Percentiles rank a stretch among this genome's conserved stretches.
Evolutionary conservation across 2,888 invertebrate species (phyloP).

Genomic region (Drosophila greeni): DNA sequence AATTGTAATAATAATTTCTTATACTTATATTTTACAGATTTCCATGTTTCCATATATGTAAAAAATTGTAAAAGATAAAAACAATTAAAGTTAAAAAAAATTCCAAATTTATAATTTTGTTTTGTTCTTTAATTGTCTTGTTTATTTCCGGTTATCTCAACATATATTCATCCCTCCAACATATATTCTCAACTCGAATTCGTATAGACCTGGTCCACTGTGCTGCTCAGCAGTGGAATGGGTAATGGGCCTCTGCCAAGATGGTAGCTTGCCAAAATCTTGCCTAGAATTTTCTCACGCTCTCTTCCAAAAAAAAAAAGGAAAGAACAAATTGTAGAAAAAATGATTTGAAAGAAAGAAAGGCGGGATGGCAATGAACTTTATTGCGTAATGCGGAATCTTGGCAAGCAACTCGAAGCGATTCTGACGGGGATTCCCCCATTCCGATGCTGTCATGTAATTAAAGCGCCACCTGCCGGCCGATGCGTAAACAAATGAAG

Average conservation of each 20-base stretch:
- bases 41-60: neutral
- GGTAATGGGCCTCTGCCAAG: conserved; percentile 66
- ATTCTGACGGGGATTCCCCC: conserved; percentile 58
- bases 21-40: neutral
- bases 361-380: conserved; percentile 64
- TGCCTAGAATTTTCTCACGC: conserved; percentile 61
- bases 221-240: conserved; percentile 36
- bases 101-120: neutral
- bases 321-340: conserved; percentile 28
- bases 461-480: conserved; percentile 68
- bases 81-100: no score
- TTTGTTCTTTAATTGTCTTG: neutral
- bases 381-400: conserved; percentile 68
- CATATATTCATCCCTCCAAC: neutral
- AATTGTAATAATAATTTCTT: neutral
- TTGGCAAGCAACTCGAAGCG: conserved; percentile 53
- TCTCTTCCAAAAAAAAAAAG: conserved; percentile 63
- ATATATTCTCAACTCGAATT: conserved; percentile 32
- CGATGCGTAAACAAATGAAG: conserved; percentile 66
- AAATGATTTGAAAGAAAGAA: conserved; percentile 35
- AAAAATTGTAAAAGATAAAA: no score
- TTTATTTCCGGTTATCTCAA: neutral
- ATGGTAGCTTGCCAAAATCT: conserved; percentile 68
- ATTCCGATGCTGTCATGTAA: conserved; percentile 51
- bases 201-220: conserved; percentile 34